Percentiles rank a stretch among this genome's conserved stretches.
phyloP scores from a whole-genome alignment of 2,797 vertebrate species.

The Crocidura indochinensis region DNA sequence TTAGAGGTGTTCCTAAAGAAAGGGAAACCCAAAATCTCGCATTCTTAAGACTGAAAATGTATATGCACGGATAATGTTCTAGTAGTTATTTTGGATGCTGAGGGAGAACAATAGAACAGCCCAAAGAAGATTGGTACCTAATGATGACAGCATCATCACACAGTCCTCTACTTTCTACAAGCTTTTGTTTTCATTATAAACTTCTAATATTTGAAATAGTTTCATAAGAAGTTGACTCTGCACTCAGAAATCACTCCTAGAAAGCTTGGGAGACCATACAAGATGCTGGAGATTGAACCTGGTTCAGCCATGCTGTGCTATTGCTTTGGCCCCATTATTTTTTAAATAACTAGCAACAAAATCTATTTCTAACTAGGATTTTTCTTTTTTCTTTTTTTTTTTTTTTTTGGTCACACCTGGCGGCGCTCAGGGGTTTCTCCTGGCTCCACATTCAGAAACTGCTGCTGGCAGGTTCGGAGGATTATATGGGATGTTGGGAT shows the following conservation, averaged over 20 bases:
- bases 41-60: neutral
- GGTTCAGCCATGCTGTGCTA: too few species aligned
- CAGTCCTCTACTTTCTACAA: neutral
- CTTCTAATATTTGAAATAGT: slow-evolving; percentile 17
- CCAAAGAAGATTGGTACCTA: too few species aligned
- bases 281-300: too few species aligned
- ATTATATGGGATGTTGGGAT: too few species aligned
- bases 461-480: too few species aligned
- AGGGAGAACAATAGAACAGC: neutral
- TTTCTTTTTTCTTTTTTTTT: too few species aligned
- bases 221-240: slow-evolving; percentile 32
- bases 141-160: neutral
- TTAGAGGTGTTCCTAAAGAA: neutral
- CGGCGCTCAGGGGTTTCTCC: too few species aligned
- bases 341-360: slow-evolving; percentile 15
- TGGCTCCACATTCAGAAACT: too few species aligned
- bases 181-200: neutral
- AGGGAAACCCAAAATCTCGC: neutral
- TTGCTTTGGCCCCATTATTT: neutral
- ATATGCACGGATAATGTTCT: neutral
- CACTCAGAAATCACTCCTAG: too few species aligned
- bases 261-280: too few species aligned
- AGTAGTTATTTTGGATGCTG: neutral
- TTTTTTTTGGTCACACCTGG: too few species aligned
- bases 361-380: slow-evolving; percentile 4